phyloP scores from a whole-genome alignment of 2,797 vertebrate species.

The Bradypus variegatus region DNA sequence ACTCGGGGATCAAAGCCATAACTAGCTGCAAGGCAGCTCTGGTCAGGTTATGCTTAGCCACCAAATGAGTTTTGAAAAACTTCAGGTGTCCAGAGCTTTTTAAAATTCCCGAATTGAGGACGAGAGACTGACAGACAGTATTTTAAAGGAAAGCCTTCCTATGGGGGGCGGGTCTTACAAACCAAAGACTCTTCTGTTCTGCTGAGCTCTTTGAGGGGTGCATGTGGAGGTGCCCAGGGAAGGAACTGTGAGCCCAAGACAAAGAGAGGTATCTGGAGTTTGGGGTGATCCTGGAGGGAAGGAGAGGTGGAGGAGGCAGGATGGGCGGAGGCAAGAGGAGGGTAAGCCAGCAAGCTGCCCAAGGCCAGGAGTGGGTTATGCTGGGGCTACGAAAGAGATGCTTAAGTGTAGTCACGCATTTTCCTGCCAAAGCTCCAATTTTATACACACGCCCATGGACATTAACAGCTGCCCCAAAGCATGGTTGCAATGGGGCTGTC shows the following conservation, averaged over 20 bases:
- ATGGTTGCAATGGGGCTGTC: not conserved
- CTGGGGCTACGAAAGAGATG: no score
- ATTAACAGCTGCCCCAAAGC: not conserved
- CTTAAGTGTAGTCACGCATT: not conserved
- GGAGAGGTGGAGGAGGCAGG: not conserved
- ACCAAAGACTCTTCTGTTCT: not conserved
- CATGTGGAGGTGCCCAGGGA: no score
- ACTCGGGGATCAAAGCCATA: not conserved
- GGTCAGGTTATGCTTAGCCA: not conserved
- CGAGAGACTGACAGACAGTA: not conserved
- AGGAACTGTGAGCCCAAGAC: not conserved
- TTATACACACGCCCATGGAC: not conserved
- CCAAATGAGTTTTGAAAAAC: not conserved
- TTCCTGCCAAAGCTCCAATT: not conserved
- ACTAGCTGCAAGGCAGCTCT: not conserved
- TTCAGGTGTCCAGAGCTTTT: not conserved
- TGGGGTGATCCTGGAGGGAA: not conserved
- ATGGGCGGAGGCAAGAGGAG: no score
- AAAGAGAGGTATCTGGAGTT: not conserved
- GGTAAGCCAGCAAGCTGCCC: no score
- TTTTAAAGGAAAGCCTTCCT: not conserved
- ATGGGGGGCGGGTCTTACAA: not conserved
- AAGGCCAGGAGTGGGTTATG: no score
- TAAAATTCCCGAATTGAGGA: not conserved
- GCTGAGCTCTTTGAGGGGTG: not conserved